Evolutionary conservation across 1,140 invertebrate genomes (phyloP).

Genomic region (Theocolax elegans): DNA sequence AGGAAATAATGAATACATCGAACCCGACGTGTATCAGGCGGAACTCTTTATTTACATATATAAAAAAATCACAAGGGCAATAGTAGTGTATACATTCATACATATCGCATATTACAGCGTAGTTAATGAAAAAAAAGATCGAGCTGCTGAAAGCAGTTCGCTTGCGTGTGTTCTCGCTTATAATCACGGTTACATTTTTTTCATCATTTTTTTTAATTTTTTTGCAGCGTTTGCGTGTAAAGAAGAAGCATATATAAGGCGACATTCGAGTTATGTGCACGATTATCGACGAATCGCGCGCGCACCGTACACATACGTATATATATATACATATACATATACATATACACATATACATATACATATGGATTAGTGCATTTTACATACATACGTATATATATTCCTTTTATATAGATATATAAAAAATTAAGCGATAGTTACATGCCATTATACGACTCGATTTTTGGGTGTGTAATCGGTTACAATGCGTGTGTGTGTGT

Average conservation of each 20-base stretch:
- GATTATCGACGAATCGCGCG: not conserved
- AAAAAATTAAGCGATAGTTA: conserved; percentile 35
- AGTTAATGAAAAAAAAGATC: conserved; percentile 6
- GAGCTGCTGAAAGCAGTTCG: not conserved
- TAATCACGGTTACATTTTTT: too few relatives aligned
- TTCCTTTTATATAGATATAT: conserved; percentile 29
- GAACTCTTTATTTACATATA: conserved; percentile 62
- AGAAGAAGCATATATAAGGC: too few relatives aligned
- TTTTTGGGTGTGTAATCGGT: not conserved
- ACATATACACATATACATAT: not conserved
- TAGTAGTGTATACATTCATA: conserved; percentile 43
- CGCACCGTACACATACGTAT: not conserved
- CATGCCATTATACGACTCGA: conserved; percentile 30
- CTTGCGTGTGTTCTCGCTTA: not conserved
- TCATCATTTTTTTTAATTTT: too few relatives aligned
- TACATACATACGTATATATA: not conserved
- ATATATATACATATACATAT: not conserved
- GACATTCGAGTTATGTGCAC: not conserved
- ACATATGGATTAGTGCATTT: not conserved
- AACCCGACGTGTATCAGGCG: conserved; percentile 48
- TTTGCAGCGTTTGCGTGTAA: too few relatives aligned
- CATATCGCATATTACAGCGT: conserved; percentile 16
- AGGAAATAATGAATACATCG: conserved; percentile 1
- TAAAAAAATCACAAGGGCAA: conserved; percentile 55
- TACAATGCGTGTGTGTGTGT: not conserved